Conservation (phyloP, 2,888 invertebrate species). For the Sacculina carcini region DNA sequence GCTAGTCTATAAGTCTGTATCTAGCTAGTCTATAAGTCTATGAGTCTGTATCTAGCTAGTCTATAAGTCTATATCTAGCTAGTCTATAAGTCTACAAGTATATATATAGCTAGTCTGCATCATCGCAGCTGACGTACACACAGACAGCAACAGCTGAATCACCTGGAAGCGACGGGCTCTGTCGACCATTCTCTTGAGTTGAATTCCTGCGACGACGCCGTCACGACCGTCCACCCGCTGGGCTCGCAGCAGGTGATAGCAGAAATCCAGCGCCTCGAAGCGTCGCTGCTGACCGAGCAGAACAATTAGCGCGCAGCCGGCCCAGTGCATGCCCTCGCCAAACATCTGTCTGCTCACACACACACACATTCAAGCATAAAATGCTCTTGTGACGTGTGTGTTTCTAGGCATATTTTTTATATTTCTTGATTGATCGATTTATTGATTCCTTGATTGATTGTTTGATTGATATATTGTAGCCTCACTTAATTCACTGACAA, state of each 20-base stretch:
- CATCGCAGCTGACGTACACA: background rate
- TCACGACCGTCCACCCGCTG: constrained; percentile 90
- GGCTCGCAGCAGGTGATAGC: constrained; percentile 85
- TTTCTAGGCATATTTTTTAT: background rate
- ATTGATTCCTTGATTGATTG: too few species aligned
- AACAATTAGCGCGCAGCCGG: constrained; percentile 86
- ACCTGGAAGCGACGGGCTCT: constrained; percentile 63
- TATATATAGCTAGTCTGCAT: background rate
- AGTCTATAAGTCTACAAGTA: too few species aligned
- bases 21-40: too few species aligned
- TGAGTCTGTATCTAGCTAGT: too few species aligned
- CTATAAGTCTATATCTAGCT: too few species aligned
- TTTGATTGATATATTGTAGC: too few species aligned
- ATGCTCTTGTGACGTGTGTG: background rate
- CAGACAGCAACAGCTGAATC: background rate
- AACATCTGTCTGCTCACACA: constrained; percentile 47
- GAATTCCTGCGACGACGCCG: constrained; percentile 75
- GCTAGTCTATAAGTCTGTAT: too few species aligned
- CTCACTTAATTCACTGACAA: too few species aligned
- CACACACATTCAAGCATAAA: background rate
- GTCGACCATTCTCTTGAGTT: constrained; percentile 86
- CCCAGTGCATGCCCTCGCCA: constrained; percentile 97
- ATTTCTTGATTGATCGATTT: background rate
- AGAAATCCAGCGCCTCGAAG: constrained; percentile 93
- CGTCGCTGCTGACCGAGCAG: constrained; percentile 78